Evolutionary conservation across 1,140 invertebrate genomes (phyloP).

Genomic region (Conus betulinus): DNA sequence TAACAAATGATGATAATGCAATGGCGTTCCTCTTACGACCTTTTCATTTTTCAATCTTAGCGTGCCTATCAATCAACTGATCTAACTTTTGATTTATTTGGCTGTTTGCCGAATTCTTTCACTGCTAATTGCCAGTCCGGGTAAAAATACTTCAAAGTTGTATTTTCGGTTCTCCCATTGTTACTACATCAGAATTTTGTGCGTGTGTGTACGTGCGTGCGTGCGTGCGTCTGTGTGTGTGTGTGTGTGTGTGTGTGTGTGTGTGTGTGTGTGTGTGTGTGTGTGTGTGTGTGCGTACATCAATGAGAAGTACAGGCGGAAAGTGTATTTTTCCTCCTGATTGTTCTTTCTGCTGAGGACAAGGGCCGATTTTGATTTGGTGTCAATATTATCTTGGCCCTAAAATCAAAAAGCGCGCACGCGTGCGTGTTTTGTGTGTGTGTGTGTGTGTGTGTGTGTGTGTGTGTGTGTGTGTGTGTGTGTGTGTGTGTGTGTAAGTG

Average conservation of each 20-base stretch:
- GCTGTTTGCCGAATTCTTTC: not conserved
- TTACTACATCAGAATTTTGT: not conserved
- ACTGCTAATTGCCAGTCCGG: not conserved
- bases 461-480: no score
- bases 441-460: no score
- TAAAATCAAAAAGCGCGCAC: no score
- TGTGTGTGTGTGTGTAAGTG: no score
- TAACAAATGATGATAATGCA: no score
- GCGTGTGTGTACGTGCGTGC: not conserved
- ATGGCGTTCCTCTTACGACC: not conserved
- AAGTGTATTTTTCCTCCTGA: no score
- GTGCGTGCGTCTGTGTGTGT: not conserved
- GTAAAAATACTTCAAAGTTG: not conserved
- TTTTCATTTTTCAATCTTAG: not conserved
- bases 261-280: conserved; percentile 7
- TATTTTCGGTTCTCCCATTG: not conserved
- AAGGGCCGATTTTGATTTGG: no score
- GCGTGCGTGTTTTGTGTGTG: no score
- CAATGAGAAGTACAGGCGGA: no score
- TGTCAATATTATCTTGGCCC: no score
- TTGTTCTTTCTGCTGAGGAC: no score
- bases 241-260: conserved; percentile 22
- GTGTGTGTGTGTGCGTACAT: not conserved
- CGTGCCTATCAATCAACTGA: not conserved
- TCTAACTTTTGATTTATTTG: not conserved